Conservation (phyloP, 2,797 vertebrate species). For the Sphenodon punctatus region DNA sequence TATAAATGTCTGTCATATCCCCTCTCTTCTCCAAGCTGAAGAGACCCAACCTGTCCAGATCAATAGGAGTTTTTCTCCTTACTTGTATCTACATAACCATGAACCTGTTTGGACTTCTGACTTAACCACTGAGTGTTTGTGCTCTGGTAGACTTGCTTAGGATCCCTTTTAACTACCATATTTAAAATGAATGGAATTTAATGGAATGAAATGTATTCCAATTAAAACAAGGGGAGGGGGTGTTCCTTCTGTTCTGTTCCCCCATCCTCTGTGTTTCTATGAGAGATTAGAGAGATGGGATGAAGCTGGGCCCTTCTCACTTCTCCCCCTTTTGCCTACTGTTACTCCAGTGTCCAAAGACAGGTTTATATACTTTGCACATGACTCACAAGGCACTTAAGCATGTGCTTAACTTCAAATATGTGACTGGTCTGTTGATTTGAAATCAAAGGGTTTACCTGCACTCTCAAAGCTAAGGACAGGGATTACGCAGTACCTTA, state of each 20-base stretch:
- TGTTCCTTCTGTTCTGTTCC: no score
- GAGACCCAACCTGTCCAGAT: no score
- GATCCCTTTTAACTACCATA: neutral
- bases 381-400: neutral
- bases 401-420: neutral
- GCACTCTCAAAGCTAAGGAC: neutral
- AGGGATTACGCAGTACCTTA: neutral
- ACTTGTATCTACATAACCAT: neutral
- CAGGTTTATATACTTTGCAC: neutral
- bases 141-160: neutral
- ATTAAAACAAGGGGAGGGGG: no score
- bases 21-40: no score
- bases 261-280: no score
- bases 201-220: neutral
- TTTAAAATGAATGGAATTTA: neutral
- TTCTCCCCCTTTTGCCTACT: no score
- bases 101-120: neutral
- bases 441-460: neutral
- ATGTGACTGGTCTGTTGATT: neutral
- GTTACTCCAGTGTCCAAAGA: no score
- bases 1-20: no score
- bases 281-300: no score
- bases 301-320: no score
- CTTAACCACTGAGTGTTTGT: neutral
- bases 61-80: no score